phyloP scores from a whole-genome alignment of 2,113 vertebrate genomes.

The Montifringilla adamsi region DNA sequence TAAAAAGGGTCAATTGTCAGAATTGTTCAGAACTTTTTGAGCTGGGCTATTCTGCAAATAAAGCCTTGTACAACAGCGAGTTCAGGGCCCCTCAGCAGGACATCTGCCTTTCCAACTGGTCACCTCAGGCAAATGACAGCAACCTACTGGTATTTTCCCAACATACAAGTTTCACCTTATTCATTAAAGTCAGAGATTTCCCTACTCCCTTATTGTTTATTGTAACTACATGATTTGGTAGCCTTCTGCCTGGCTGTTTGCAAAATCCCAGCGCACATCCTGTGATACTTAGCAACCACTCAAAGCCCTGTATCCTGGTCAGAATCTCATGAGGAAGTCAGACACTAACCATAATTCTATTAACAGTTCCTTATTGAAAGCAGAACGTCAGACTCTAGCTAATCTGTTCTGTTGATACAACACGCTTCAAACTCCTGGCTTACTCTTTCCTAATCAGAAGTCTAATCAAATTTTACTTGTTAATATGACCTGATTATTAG shows the following conservation, averaged over 20 bases:
- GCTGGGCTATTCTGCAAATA: background rate
- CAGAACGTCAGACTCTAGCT: background rate
- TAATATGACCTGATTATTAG: slow-evolving; percentile 43
- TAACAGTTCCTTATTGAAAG: background rate
- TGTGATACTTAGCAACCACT: background rate
- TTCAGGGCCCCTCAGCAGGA: background rate
- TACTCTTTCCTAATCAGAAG: slow-evolving; percentile 28
- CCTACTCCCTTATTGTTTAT: background rate
- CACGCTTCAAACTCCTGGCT: slow-evolving; percentile 12
- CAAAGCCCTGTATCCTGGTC: background rate
- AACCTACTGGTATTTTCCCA: background rate
- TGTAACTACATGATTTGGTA: background rate
- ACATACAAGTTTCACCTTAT: background rate
- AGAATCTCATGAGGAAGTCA: background rate
- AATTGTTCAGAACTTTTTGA: background rate
- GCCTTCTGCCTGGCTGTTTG: background rate
- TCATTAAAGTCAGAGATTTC: background rate
- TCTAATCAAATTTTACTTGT: slow-evolving; percentile 45
- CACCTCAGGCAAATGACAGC: background rate
- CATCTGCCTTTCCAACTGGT: too few relatives aligned
- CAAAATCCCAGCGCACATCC: background rate
- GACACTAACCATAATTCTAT: background rate
- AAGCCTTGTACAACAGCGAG: background rate
- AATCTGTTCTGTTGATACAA: slow-evolving; percentile 47
- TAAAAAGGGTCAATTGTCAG: background rate